Evolutionary conservation across 2,113 vertebrate species (phyloP).

Genomic region (Mystacornis crossleyi): DNA sequence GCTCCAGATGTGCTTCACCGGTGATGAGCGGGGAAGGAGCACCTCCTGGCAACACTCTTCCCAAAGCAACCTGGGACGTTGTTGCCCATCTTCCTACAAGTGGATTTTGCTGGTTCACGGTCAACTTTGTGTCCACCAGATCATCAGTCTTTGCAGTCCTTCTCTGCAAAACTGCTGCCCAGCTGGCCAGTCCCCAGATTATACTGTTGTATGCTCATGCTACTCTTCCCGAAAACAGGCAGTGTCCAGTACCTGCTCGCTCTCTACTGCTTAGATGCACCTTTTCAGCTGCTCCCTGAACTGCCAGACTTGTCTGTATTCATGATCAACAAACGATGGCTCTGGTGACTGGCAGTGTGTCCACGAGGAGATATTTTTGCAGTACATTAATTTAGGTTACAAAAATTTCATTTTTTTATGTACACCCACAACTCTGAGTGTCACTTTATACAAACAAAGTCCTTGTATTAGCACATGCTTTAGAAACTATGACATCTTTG

Average conservation of each 20-base stretch:
- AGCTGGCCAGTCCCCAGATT: neutral
- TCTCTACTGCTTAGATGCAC: neutral
- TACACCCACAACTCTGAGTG: neutral
- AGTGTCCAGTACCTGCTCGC: neutral
- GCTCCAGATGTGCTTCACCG: neutral
- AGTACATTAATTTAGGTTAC: constrained; percentile 41
- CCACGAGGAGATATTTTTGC: constrained; percentile 37
- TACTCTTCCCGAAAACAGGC: neutral
- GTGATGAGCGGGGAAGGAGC: neutral
- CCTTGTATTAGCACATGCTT: constrained; percentile 56
- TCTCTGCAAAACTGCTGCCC: neutral
- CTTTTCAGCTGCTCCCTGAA: neutral
- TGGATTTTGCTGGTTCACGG: accelerated
- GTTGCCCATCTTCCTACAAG: neutral
- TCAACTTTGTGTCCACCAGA: neutral
- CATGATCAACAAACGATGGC: neutral
- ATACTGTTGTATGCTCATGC: neutral
- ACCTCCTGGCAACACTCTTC: neutral
- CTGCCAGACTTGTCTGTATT: neutral
- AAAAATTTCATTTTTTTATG: constrained; percentile 42
- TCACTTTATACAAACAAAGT: constrained; percentile 58
- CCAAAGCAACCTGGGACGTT: neutral
- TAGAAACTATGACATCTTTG: constrained; percentile 46
- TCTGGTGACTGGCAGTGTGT: constrained; percentile 1
- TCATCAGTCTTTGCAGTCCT: neutral